A percentile compares a stretch with the other conserved stretches of the same genome.
Evolutionary conservation across 2,888 invertebrate genomes (phyloP).

Genomic region (Dilophus febrilis): DNA sequence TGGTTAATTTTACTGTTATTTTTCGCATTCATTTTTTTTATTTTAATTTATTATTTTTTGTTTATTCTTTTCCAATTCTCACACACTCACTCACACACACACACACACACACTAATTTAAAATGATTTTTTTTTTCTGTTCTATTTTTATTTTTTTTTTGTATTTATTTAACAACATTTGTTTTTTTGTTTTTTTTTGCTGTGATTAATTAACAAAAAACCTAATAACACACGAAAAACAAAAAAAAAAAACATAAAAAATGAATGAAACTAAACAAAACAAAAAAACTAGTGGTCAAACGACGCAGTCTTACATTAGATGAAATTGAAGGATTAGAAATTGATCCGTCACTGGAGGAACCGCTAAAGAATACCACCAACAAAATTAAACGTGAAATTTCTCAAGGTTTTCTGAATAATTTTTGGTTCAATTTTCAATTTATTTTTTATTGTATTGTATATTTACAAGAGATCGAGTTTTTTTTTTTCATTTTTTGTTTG

Average conservation of each 20-base stretch:
- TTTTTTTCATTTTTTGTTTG: background rate
- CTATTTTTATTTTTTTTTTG: background rate
- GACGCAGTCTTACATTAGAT: constrained; percentile 44
- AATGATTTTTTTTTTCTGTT: background rate
- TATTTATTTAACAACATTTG: too few relatives aligned
- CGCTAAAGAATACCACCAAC: constrained; percentile 42
- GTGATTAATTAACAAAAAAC: too few relatives aligned
- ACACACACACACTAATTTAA: too few relatives aligned
- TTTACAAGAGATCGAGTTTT: background rate
- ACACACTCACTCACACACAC: too few relatives aligned
- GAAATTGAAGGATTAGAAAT: constrained; percentile 42
- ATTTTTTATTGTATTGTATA: constrained; percentile 1
- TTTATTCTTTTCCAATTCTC: too few relatives aligned
- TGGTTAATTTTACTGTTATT: too few relatives aligned
- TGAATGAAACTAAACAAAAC: too few relatives aligned
- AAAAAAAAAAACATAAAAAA: too few relatives aligned
- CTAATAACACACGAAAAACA: too few relatives aligned
- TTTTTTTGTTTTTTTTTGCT: too few relatives aligned
- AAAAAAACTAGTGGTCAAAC: constrained; percentile 30
- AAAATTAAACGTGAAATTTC: constrained; percentile 40
- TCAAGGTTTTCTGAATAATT: constrained; percentile 35
- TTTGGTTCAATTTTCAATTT: constrained; percentile 8
- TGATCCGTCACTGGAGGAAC: constrained; percentile 39
- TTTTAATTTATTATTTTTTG: too few relatives aligned
- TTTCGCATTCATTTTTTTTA: too few relatives aligned